Conservation (phyloP, 1,140 invertebrate species). For the Hyles vespertilio region DNA sequence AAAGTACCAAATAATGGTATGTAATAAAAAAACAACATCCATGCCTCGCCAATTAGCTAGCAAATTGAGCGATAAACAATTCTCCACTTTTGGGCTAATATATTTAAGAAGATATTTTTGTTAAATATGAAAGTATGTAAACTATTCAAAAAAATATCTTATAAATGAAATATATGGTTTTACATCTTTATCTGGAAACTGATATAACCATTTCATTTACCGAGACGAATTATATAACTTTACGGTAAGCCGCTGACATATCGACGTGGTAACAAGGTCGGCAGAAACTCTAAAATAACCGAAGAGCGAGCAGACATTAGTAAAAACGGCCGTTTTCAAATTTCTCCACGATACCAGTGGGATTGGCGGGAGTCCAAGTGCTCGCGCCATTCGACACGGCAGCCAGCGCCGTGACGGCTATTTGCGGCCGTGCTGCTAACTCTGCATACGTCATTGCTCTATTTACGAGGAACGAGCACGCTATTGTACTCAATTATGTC, state of each 20-base stretch:
- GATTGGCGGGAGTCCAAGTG: constrained; percentile 57
- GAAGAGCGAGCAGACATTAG: constrained; percentile 60
- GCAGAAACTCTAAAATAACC: constrained; percentile 60
- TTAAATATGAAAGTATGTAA: too few relatives aligned
- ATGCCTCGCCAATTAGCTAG: too few relatives aligned
- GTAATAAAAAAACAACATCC: too few relatives aligned
- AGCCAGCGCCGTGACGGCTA: constrained; percentile 57
- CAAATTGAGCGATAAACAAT: too few relatives aligned
- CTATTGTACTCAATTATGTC: constrained; percentile 65
- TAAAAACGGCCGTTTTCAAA: constrained; percentile 67
- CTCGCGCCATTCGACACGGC: constrained; percentile 55
- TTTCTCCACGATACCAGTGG: constrained; percentile 44
- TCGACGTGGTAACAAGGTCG: constrained; percentile 58
- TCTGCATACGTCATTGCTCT: constrained; percentile 64
- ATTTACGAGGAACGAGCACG: constrained; percentile 54
- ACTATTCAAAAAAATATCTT: too few relatives aligned
- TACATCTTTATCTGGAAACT: too few relatives aligned
- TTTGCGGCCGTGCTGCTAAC: constrained; percentile 60
- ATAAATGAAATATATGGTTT: too few relatives aligned
- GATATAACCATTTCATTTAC: constrained; percentile 1
- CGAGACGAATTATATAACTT: constrained; percentile 32
- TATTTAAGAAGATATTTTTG: too few relatives aligned
- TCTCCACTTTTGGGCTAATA: too few relatives aligned
- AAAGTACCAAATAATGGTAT: too few relatives aligned
- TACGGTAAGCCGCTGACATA: constrained; percentile 42